Base-by-base conservation (phyloP, 2,113 vertebrate species). In the Zosterops hypoxanthus region DNA sequence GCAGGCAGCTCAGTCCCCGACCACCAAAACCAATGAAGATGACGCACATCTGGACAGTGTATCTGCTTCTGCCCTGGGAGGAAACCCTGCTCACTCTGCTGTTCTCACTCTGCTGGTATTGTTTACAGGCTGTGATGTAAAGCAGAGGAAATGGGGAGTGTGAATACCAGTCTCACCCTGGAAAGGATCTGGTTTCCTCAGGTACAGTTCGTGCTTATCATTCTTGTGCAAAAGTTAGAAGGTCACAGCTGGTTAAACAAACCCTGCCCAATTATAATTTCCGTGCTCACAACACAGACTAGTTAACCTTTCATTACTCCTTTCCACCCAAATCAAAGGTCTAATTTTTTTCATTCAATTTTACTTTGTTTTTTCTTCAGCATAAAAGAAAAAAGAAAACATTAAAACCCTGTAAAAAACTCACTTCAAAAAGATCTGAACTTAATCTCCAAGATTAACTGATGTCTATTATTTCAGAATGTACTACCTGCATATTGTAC, bases 111-210 rank as follows among this genome's bases (percentile, higher is more conserved):
- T n/a, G 42, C 34, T 84, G 44, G 29, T 80, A 39, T 63, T 50
- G 0, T 73, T 96, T 93, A 36, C 0, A 6, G 49, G 56, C 46
- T 91, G 84, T 87, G 60, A 82, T 18, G 47, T 50, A 79, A 96
- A 77, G 44, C 14, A 4, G 49, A 72, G 85, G 94, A 94, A 95
- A 88, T 5, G 13, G 72, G 78, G 28, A 72, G 80, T 33, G 77
- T 34, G 34, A 87, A 86, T 49, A 52, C 41, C 25, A 55, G 25
- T 71, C 68, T 80, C 82, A 57, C 60, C n/a, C 77, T 16, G 41
- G 46, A 90, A 87, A 84, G 42, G 9, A 52, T 59, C 80, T 80
- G 44, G 72, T 93, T 96, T 96, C 94, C 86, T 88, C 42, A 42
- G 34, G 75, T 69, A n/a, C 59, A 23, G 39, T 55, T 59, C 36